Percentiles rank a stretch among this genome's conserved stretches.
Evolutionary conservation across 2,888 invertebrate genomes (phyloP).

Genomic region (Nymphalis urticae): DNA sequence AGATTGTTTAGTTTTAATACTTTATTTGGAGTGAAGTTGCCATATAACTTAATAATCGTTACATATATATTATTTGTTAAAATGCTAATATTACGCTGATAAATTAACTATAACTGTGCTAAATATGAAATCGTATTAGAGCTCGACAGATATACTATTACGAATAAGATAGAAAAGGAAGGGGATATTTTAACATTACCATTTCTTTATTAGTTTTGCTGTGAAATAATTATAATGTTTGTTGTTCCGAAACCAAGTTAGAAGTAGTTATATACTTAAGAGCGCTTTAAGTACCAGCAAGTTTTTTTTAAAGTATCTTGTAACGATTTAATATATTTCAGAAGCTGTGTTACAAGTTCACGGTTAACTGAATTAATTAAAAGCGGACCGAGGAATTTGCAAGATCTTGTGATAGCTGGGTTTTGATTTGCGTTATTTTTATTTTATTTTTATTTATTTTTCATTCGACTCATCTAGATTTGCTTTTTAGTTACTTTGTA

Average conservation of each 20-base stretch:
- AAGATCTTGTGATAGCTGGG: conserved; percentile 57
- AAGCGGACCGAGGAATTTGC: conserved; percentile 51
- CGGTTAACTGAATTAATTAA: conserved; percentile 53
- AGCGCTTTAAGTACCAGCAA: too few relatives aligned
- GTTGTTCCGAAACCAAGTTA: too few relatives aligned
- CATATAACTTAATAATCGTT: too few relatives aligned
- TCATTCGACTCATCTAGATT: neutral
- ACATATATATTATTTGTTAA: neutral
- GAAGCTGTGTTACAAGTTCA: conserved; percentile 62
- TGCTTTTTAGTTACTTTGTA: neutral
- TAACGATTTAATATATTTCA: conserved; percentile 47
- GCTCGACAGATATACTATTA: conserved; percentile 9
- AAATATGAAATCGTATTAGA: neutral
- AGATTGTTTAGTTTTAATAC: too few relatives aligned
- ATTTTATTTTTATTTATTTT: conserved; percentile 19
- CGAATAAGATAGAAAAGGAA: conserved; percentile 20
- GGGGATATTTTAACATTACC: neutral
- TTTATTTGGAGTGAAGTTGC: too few relatives aligned
- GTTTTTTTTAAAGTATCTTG: neutral
- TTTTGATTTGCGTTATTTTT: conserved; percentile 51
- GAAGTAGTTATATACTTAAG: too few relatives aligned
- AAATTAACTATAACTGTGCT: too few relatives aligned
- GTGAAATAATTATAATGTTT: too few relatives aligned
- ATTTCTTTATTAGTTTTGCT: too few relatives aligned
- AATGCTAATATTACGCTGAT: neutral